phyloP scores from a whole-genome alignment of 2,888 invertebrate species.

The Sussaba pulchella region DNA sequence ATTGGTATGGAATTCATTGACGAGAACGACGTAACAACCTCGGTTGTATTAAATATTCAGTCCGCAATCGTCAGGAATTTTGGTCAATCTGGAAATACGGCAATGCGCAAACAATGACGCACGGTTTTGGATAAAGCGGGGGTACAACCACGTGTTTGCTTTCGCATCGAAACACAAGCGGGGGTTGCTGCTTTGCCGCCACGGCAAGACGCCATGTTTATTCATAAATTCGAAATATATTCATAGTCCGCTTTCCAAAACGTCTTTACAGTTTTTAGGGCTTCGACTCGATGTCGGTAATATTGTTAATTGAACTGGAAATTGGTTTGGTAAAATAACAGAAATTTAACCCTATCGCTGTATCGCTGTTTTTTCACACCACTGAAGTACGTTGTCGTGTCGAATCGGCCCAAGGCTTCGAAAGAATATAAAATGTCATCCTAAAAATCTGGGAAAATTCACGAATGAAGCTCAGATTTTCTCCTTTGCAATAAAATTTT shows the following conservation, averaged over 20 bases:
- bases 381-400: too few relatives aligned
- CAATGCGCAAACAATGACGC: constrained; percentile 32
- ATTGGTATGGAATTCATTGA: too few relatives aligned
- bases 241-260: background rate
- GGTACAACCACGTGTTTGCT: constrained; percentile 36
- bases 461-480: too few relatives aligned
- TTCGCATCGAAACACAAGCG: constrained; percentile 35
- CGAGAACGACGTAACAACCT: too few relatives aligned
- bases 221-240: background rate
- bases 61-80: background rate
- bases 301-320: background rate
- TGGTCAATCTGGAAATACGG: background rate
- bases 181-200: background rate
- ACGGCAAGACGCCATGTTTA: background rate
- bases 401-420: too few relatives aligned
- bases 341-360: too few relatives aligned
- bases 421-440: too few relatives aligned
- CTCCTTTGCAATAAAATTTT: too few relatives aligned
- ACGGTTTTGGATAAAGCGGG: background rate
- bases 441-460: too few relatives aligned
- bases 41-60: too few relatives aligned
- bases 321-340: background rate
- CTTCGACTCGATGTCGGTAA: background rate
- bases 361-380: too few relatives aligned
- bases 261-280: background rate